Base-by-base conservation (phyloP, 2,888 invertebrate genomes). In the Spilarctia lutea region DNA sequence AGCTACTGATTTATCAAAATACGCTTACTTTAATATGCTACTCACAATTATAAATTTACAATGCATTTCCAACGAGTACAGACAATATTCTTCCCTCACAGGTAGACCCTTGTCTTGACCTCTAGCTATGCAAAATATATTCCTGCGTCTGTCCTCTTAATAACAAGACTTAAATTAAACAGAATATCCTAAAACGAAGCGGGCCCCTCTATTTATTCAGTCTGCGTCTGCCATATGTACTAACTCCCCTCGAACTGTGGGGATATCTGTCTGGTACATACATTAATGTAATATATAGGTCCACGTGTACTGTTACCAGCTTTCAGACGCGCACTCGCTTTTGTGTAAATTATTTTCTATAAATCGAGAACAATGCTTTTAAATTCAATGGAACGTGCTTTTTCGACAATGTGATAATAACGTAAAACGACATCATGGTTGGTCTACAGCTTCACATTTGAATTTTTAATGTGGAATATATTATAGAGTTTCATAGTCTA, bases 201-300 rank as follows among this genome's bases (percentile, higher is more conserved):
- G 27, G 13, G 3, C 60, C 52, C 60, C 60, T 27, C 27, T 27
- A 27, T 60, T 60, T 60, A 60, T 27, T 30, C 39, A n/a, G 60
- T 13, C 16, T 60, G 27, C 39, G 27, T 35, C 16, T 56, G n/a
- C 30, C 60, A 30, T 27, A 70, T 70, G 11, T 70, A 63, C 70
- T 60, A n/a, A 56, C n/a, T 27, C 63, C 70, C 63, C 56, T 56
- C 35, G 8, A 27, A 42, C 27, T 39, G 27, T 11, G 63, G 63
- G 70, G 63, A 63, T 20, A 27, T n/a, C 60, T 70, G 70, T 70
- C 70, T 63, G 70, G 42, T 20, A 70, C 63, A 70, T 63, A 63
- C 39, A 63, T 63, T 27, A 48, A 63, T 70, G 18, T 42, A 63
- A 39, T 67, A 42, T n/a, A 67, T 42, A 67, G 16, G 39, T 39